These are phyloP conservation scores for Panagrolaimus sp. DNA, from an alignment of 1,140 invertebrate species.

Conservation along the genomic window DNA sequence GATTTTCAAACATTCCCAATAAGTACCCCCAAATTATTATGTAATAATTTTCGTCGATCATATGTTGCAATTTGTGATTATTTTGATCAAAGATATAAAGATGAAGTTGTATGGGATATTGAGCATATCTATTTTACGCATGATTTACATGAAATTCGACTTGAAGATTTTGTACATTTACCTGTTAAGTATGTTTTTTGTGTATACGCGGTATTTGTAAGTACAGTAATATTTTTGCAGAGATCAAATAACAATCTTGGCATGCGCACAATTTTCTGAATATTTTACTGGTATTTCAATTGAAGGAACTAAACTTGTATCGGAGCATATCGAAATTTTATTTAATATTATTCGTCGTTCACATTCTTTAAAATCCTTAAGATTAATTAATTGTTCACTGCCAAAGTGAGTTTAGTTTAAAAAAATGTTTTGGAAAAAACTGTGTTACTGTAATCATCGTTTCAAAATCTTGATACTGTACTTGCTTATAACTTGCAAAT, in stretches of 20 bases:
- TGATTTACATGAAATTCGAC: conserved; percentile 41
- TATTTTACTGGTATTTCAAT: conserved; percentile 50
- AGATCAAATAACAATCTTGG: conserved; percentile 52
- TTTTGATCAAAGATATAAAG: conserved; percentile 51
- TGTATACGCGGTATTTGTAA: too few species aligned
- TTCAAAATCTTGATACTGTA: too few species aligned
- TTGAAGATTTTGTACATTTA: conserved; percentile 56
- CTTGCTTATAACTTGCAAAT: too few species aligned
- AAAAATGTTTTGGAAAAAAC: background rate
- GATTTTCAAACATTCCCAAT: conserved; percentile 44
- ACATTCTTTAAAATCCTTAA: conserved; percentile 40
- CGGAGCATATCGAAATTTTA: conserved; percentile 53
- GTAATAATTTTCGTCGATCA: conserved; percentile 52
- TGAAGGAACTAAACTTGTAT: conserved; percentile 40
- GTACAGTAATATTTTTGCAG: conserved; percentile 28
- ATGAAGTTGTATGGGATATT: conserved; percentile 56
- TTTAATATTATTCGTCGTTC: conserved; percentile 49
- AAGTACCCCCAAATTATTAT: conserved; percentile 41
- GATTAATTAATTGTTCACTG: conserved; percentile 45
- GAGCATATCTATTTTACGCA: conserved; percentile 57
- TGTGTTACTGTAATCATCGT: too few species aligned
- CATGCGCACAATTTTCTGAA: conserved; percentile 50
- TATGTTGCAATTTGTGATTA: conserved; percentile 57
- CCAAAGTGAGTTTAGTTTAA: conserved; percentile 39
- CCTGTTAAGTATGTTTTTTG: conserved; percentile 42